A percentile compares a stretch with the other conserved stretches of the same genome.
These are phyloP conservation scores for Cassiopea andromeda DNA, from an alignment of 30 jellyfish, hydroid and myxozoan species.

Conservation along the genomic window DNA sequence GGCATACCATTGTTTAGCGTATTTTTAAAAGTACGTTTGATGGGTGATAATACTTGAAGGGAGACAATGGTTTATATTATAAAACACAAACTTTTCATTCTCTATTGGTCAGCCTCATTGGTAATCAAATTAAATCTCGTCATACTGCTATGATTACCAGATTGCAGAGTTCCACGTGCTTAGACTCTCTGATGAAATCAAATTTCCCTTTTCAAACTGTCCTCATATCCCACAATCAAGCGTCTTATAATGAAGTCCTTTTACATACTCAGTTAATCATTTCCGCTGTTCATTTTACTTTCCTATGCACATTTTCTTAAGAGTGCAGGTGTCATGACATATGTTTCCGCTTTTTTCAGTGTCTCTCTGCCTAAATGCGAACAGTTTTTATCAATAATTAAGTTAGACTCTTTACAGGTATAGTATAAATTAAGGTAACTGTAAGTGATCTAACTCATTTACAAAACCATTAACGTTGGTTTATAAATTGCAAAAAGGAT, in stretches of 20 bases:
- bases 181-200: not conserved
- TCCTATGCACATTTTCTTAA: not conserved
- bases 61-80: not conserved
- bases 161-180: slow-evolving; percentile 11
- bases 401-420: not conserved
- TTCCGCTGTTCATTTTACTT: slow-evolving; percentile 31
- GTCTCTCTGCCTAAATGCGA: slow-evolving; percentile 7
- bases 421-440: not conserved
- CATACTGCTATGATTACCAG: not conserved
- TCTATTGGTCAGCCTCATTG: not conserved
- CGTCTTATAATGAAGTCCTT: not conserved
- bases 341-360: slow-evolving; percentile 42
- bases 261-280: not conserved
- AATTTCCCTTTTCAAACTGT: not conserved
- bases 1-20: not conserved
- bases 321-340: slow-evolving; percentile 26
- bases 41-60: not conserved
- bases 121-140: not conserved
- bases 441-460: not conserved
- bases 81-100: not conserved
- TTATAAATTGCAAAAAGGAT: not conserved
- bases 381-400: slow-evolving; percentile 21
- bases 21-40: not conserved
- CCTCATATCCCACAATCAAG: not conserved
- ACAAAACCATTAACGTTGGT: not conserved